A percentile compares a stretch with the other conserved stretches of the same genome.
Evolutionary conservation across 2,113 vertebrate species (phyloP).

Genomic region (Chloroceryle aenea): DNA sequence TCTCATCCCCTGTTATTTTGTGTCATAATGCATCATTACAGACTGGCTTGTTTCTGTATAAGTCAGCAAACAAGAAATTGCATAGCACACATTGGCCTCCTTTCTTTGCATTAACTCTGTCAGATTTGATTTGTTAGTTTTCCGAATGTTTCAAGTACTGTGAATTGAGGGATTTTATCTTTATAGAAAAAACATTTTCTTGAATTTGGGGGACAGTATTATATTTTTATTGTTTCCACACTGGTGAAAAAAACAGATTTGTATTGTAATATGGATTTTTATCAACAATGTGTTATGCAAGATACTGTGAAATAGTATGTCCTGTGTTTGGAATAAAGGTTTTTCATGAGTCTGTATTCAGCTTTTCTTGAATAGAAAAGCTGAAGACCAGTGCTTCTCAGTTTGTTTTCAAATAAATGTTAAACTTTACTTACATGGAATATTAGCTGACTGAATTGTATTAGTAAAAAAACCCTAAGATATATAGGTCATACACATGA

Average conservation of each 20-base stretch:
- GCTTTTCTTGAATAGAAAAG: neutral
- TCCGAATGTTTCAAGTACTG: constrained; percentile 20
- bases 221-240: neutral
- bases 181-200: neutral
- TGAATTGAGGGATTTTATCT: neutral
- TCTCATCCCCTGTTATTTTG: constrained; percentile 43
- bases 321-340: neutral
- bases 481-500: neutral
- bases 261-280: neutral
- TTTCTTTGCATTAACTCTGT: constrained; percentile 66
- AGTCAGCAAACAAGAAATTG: constrained; percentile 73
- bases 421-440: neutral
- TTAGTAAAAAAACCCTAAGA: neutral
- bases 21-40: constrained; percentile 70
- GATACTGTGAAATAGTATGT: neutral
- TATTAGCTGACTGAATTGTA: neutral
- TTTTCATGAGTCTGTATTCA: neutral
- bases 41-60: constrained; percentile 38
- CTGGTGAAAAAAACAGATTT: neutral
- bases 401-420: neutral
- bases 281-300: neutral
- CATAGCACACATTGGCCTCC: neutral
- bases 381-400: neutral
- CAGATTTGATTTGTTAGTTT: constrained; percentile 71
- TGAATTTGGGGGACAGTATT: neutral